Percentiles rank a stretch among this genome's conserved stretches.
These are phyloP conservation scores for Carpatolechia fugitivella DNA, from an alignment of 2,888 invertebrate genomes.

Conservation along the genomic window DNA sequence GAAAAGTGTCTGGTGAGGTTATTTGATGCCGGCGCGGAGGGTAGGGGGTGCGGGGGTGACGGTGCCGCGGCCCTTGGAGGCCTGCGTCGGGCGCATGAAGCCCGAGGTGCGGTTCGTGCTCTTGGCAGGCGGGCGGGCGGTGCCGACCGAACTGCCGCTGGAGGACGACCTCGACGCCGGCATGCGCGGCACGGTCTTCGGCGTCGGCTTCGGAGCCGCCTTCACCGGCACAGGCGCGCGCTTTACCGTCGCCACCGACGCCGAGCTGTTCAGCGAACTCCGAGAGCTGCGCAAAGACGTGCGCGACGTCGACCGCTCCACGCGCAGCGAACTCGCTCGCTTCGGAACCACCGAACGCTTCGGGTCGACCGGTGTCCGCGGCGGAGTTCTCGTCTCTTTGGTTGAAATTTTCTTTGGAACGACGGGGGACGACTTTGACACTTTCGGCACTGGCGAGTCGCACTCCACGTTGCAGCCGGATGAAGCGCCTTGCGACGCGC, in stretches of 20 bases:
- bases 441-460: constrained; percentile 75
- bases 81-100: constrained; percentile 93
- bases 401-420: constrained; percentile 74
- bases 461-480: constrained; percentile 85
- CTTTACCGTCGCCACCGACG: constrained; percentile 88
- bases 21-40: constrained; percentile 52
- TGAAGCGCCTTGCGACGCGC: constrained; percentile 90
- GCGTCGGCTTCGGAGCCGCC: constrained; percentile 67
- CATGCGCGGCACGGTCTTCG: constrained; percentile 62
- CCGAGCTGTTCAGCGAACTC: constrained; percentile 90
- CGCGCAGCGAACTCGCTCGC: constrained; percentile 74
- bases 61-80: constrained; percentile 85
- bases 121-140: constrained; percentile 66
- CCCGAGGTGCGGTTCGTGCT: constrained; percentile 69
- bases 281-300: constrained; percentile 90
- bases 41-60: constrained; percentile 10
- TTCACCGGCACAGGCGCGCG: constrained; percentile 79
- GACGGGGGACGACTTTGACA: constrained; percentile 52
- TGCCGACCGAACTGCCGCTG: constrained; percentile 73
- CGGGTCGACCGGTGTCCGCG: constrained; percentile 55
- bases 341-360: constrained; percentile 51
- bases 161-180: constrained; percentile 71
- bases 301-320: constrained; percentile 88
- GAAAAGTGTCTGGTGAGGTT: too few species aligned
- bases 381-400: constrained; percentile 70